Evolutionary conservation across 2,797 vertebrate species (phyloP).

Genomic region (Enteromius trimaculatus): DNA sequence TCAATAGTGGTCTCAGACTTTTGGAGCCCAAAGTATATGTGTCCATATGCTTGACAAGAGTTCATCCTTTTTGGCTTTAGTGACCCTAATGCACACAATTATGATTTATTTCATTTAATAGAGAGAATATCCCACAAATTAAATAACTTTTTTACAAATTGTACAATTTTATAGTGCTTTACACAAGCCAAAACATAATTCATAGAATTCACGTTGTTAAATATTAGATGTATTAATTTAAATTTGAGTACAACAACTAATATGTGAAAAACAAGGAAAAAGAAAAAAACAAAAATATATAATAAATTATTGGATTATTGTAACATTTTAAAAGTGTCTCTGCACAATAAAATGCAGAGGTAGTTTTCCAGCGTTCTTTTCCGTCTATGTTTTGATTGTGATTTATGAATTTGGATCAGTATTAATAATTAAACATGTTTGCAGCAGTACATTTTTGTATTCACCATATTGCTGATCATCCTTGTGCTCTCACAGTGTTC

Average conservation of each 20-base stretch:
- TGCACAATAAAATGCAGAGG: neutral
- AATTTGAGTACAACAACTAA: neutral
- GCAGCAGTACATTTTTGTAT: neutral
- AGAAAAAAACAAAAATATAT: neutral
- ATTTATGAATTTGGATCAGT: neutral
- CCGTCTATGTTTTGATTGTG: neutral
- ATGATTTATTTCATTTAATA: neutral
- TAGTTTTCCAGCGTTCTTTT: neutral
- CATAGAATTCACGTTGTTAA: neutral
- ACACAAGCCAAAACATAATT: neutral
- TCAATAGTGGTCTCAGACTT: conserved; percentile 13
- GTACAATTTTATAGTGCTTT: neutral
- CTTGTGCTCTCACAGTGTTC: conserved; percentile 11
- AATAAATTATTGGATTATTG: neutral
- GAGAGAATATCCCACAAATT: neutral
- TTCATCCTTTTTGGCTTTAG: conserved; percentile 30
- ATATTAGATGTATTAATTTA: neutral
- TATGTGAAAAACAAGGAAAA: neutral
- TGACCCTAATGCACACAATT: conserved; percentile 15
- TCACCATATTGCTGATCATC: conserved; percentile 28
- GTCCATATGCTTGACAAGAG: conserved; percentile 19
- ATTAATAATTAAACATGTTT: conserved; percentile 20
- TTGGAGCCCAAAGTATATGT: conserved; percentile 5
- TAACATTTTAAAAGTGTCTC: neutral
- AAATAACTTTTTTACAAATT: neutral